Evolutionary conservation across 2,797 vertebrate species (phyloP).

Genomic region (Acipenser ruthenus): DNA sequence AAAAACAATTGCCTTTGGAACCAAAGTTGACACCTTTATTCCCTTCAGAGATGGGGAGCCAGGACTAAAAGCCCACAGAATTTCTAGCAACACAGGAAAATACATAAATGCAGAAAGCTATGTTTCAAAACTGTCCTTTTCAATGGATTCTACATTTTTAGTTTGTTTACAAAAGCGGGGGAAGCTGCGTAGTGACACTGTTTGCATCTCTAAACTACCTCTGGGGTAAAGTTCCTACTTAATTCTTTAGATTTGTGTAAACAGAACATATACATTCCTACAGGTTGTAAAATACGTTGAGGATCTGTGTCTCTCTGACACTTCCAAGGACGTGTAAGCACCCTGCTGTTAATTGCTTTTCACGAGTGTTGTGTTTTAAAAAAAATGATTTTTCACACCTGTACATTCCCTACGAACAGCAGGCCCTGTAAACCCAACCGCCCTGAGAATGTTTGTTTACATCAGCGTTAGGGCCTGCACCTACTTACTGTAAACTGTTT

Average conservation of each 20-base stretch:
- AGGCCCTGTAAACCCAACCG: not conserved
- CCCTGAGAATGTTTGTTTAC: not conserved
- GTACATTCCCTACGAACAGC: slow-evolving; percentile 33
- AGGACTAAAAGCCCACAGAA: too few species aligned
- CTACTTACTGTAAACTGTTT: not conserved
- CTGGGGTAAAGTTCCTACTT: not conserved
- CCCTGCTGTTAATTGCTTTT: slow-evolving; percentile 59
- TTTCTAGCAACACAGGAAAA: too few species aligned
- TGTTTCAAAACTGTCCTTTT: too few species aligned
- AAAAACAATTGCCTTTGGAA: too few species aligned
- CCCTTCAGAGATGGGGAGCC: too few species aligned
- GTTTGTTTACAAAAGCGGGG: too few species aligned
- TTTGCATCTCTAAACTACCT: not conserved
- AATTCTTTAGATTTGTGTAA: not conserved
- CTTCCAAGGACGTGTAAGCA: not conserved
- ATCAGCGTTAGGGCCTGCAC: not conserved
- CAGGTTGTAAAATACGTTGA: not conserved
- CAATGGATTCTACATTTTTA: too few species aligned
- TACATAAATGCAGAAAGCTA: too few species aligned
- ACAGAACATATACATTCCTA: not conserved
- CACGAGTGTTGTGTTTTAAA: slow-evolving; percentile 48
- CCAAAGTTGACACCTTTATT: too few species aligned
- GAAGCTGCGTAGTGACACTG: too few species aligned
- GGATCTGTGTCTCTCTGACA: not conserved
- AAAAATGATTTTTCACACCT: slow-evolving; percentile 29